Percentiles rank a stretch among this genome's conserved stretches.
Conservation (phyloP, 2,888 invertebrate species). For the Psylliodes chrysocephalus region DNA sequence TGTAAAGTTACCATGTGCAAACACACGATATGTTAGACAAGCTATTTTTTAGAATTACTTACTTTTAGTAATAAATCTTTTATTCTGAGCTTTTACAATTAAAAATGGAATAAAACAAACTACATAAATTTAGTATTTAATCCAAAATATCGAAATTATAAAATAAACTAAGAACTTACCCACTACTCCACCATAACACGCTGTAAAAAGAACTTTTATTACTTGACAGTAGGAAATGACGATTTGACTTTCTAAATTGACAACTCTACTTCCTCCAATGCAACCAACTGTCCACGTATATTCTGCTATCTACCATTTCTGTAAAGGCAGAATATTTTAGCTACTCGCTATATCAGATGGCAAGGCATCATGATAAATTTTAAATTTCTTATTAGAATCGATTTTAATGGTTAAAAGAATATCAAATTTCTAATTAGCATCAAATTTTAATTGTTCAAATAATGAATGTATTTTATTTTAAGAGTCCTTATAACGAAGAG, state of each 20-base stretch:
- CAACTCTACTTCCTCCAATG: neutral
- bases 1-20: neutral
- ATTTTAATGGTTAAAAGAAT: no score
- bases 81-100: neutral
- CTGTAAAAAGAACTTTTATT: slow-evolving; percentile 48
- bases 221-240: slow-evolving; percentile 26
- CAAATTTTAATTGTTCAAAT: no score
- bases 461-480: no score
- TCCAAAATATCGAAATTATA: slow-evolving; percentile 21
- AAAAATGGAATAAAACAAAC: neutral
- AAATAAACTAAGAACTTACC: slow-evolving; percentile 51
- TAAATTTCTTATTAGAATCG: no score
- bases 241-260: neutral
- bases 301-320: no score
- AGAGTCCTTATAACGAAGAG: no score
- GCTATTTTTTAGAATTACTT: no score
- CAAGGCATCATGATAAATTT: no score
- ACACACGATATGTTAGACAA: no score
- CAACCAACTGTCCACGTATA: neutral
- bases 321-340: no score
- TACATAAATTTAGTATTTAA: slow-evolving; percentile 3
- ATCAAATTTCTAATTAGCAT: no score
- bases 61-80: neutral
- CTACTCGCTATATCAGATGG: no score
- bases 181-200: slow-evolving; percentile 61